Evolutionary conservation across 2,113 vertebrate species (phyloP).

Genomic region (Pedionomus torquatus): DNA sequence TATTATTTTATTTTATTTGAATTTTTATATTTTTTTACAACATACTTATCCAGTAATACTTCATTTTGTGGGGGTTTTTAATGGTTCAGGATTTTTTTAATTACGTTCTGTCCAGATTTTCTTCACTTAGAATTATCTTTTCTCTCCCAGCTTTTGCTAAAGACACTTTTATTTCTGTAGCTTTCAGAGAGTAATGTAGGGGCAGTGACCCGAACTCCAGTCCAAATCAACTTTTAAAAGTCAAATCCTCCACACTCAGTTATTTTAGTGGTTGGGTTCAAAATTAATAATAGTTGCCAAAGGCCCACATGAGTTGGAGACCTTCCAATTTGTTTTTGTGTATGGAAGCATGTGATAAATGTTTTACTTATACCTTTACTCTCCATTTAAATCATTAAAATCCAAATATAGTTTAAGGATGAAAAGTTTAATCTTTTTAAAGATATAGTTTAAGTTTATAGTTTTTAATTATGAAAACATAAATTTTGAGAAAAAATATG

Average conservation of each 20-base stretch:
- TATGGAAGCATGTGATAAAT: not conserved
- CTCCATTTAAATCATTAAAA: not conserved
- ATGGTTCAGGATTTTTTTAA: not conserved
- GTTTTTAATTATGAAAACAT: not conserved
- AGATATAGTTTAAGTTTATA: too few species aligned
- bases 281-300: not conserved
- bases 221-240: not conserved
- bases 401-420: not conserved
- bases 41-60: not conserved
- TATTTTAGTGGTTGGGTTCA: not conserved
- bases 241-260: not conserved
- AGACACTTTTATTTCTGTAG: not conserved
- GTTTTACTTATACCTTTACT: not conserved
- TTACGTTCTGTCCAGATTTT: not conserved
- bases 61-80: not conserved
- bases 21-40: not conserved
- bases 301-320: not conserved
- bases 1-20: too few species aligned
- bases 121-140: not conserved
- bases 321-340: not conserved
- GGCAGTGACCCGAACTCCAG: rapidly evolving
- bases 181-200: not conserved
- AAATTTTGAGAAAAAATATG: not conserved
- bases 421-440: too few species aligned
- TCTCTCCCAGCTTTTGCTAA: not conserved